Conservation (phyloP, 2,888 invertebrate genomes). For the Phortica magna region DNA sequence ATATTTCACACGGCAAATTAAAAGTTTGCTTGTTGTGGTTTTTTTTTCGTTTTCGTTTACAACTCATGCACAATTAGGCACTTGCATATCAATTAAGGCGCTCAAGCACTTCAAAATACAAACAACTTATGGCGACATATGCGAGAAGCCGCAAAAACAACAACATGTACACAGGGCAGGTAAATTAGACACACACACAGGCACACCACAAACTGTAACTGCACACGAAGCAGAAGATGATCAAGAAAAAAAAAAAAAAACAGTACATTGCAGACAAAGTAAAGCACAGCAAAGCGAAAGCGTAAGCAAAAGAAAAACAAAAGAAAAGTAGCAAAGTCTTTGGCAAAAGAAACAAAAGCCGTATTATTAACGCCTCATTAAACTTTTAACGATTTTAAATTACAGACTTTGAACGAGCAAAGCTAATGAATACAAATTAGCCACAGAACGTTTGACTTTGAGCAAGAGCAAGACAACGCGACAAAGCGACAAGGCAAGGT, state of each 20-base stretch:
- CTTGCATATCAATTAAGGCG: constrained; percentile 70
- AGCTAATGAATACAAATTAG: constrained; percentile 74
- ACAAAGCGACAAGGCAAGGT: neutral
- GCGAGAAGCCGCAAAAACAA: neutral
- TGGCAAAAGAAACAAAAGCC: constrained; percentile 49
- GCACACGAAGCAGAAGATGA: constrained; percentile 48
- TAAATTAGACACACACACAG: neutral
- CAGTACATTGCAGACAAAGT: neutral
- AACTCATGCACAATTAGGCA: constrained; percentile 72
- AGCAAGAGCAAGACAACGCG: constrained; percentile 23
- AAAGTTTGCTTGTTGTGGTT: constrained; percentile 26
- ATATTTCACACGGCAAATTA: constrained; percentile 61
- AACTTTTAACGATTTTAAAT: constrained; percentile 73
- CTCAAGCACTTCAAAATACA: constrained; percentile 49
- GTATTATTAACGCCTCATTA: constrained; percentile 73
- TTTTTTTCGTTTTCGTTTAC: neutral
- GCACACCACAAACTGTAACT: constrained; percentile 50
- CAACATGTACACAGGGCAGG: neutral
- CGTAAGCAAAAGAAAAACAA: constrained; percentile 3
- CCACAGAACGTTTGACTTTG: constrained; percentile 50
- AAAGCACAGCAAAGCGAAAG: too few relatives aligned
- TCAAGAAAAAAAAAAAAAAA: neutral
- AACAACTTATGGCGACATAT: constrained; percentile 20
- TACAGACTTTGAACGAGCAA: constrained; percentile 62
- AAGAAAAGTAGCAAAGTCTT: constrained; percentile 39